Evolutionary conservation across 2,797 vertebrate species (phyloP), one percentile per base, ranked within the genome.

Genomic region (Lycodopsis pacificus): DNA sequence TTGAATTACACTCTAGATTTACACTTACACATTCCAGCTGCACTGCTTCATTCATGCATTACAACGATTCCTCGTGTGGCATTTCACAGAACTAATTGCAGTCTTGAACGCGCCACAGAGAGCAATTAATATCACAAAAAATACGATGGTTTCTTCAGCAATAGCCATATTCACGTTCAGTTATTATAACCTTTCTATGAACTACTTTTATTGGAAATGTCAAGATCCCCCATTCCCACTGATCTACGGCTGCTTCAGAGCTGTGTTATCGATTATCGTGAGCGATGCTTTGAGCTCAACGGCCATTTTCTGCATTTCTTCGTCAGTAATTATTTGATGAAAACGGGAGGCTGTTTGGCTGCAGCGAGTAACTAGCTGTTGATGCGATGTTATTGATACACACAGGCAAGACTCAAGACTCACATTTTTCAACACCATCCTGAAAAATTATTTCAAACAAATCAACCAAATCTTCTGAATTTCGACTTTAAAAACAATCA

Each of bases 1-100:
- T 72, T 67, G 73, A 80, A 73, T 67, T 9, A 81, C 80, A 73
- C 72, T 80, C 72, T 57, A 67, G 9, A 49, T 59, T 66, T 68
- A 71, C 78, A 67, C 69, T 66, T n/a, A n/a, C 27, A 65, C 75
- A 68, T 83, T 79, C 59, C 65, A 66, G 6, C 64, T 30, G 25
- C 54, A 40, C 56, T 0, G 44, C 64, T 56, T 63, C 42, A 65
- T 75, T 80, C 54, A 36, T 5, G 19, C 42, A 3, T 58, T 17
- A 20, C 36, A 57, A 56, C 61, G 22, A 71, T 34, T 69, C 58
- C 34, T 53, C 5, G 2, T 15, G 32, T 8, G 20, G 53, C 4
- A n/a, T 25, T 51, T 19, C 15, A 76, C 34, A 56, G 25, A 25
- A 62, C 57, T 53, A 15, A 76, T 20, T 46, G 77, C 46, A 65